Evolutionary conservation across 2,888 invertebrate species (phyloP).

Genomic region (Netelia inedita): DNA sequence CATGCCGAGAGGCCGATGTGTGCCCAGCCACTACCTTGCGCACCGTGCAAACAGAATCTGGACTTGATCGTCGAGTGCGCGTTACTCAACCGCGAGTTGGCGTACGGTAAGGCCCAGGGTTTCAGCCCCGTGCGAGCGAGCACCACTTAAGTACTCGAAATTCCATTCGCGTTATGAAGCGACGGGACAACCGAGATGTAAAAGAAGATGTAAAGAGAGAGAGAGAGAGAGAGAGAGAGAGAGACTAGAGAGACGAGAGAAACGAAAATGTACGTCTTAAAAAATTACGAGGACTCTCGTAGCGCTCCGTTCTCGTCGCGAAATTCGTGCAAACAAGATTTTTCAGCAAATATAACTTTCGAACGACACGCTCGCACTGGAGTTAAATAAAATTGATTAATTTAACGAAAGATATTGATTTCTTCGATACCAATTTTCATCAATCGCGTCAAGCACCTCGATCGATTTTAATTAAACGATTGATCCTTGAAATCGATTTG

Average conservation of each 20-base stretch:
- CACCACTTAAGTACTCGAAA: constrained; percentile 57
- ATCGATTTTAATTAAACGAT: too few relatives aligned
- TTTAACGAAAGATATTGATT: too few relatives aligned
- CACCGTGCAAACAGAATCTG: constrained; percentile 64
- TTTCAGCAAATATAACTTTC: not conserved
- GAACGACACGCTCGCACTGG: not conserved
- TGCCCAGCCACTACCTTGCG: constrained; percentile 20
- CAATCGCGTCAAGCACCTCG: too few relatives aligned
- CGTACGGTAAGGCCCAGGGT: constrained; percentile 16
- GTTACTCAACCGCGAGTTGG: constrained; percentile 53
- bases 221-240: too few relatives aligned
- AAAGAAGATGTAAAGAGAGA: constrained; percentile 5
- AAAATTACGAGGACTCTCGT: not conserved
- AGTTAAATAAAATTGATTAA: not conserved
- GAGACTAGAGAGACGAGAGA: not conserved
- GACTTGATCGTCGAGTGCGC: constrained; percentile 55
- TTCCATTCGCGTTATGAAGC: constrained; percentile 27
- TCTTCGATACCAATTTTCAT: too few relatives aligned
- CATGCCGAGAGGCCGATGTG: constrained; percentile 21
- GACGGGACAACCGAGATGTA: not conserved
- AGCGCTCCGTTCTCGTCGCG: not conserved
- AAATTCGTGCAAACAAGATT: not conserved
- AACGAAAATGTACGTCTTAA: constrained; percentile 17
- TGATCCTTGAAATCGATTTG: too few relatives aligned
- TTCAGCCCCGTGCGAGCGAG: constrained; percentile 17